Conservation (phyloP, 2,888 invertebrate genomes). For the Agonum fuliginosum region DNA sequence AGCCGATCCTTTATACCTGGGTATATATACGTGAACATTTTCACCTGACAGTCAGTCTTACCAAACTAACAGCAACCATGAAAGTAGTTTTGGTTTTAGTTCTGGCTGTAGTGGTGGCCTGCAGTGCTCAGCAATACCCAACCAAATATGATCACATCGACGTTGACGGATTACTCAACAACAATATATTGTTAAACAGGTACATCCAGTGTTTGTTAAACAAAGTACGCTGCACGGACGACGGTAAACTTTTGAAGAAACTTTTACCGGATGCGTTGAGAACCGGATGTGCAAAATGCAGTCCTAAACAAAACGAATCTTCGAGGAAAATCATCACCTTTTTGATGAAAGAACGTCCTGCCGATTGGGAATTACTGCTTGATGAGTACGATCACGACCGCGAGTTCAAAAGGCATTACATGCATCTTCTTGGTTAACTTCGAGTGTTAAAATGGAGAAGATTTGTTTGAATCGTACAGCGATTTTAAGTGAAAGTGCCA, state of each 20-base stretch:
- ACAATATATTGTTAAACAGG: conserved; percentile 71
- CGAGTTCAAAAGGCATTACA: conserved; percentile 67
- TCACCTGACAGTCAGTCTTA: neutral
- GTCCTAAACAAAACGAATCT: conserved; percentile 67
- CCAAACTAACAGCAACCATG: conserved; percentile 3
- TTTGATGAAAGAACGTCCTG: conserved; percentile 71
- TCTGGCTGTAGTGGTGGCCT: neutral
- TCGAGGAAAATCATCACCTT: conserved; percentile 69
- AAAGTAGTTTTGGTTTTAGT: conserved; percentile 41
- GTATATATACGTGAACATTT: neutral
- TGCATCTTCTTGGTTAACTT: conserved; percentile 40
- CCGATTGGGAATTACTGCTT: conserved; percentile 68
- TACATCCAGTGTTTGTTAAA: conserved; percentile 73
- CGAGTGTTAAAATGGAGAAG: conserved; percentile 3
- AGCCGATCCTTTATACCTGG: conserved; percentile 14
- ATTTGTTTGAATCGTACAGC: neutral
- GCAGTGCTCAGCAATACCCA: conserved; percentile 66
- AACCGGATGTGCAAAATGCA: conserved; percentile 71
- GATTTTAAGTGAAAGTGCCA: conserved; percentile 25
- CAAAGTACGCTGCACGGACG: conserved; percentile 71
- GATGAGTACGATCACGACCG: conserved; percentile 69
- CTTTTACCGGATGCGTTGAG: conserved; percentile 69
- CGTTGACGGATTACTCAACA: conserved; percentile 72
- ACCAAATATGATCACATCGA: conserved; percentile 73
- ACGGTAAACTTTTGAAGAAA: conserved; percentile 70